phyloP scores from a whole-genome alignment of 2,113 vertebrate genomes.

The Nothoprocta pentlandii region DNA sequence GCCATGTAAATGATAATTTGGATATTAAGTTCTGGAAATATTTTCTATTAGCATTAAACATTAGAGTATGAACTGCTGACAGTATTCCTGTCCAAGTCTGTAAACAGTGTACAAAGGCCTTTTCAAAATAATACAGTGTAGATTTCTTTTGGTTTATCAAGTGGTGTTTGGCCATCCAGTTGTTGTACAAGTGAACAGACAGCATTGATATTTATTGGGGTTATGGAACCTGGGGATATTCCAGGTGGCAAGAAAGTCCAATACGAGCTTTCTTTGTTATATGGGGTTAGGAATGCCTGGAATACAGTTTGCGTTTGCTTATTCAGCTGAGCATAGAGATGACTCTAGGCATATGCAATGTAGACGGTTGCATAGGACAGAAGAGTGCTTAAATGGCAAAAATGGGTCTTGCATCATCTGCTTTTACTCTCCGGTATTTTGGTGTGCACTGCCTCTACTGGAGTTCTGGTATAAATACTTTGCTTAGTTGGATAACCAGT shows the following conservation, averaged over 20 bases:
- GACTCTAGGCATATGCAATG: neutral
- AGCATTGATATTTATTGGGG: neutral
- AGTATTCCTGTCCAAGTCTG: neutral
- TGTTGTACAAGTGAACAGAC: neutral
- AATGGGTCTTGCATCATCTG: neutral
- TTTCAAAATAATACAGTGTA: neutral
- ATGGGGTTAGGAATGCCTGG: neutral
- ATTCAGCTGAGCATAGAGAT: neutral
- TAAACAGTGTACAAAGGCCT: neutral
- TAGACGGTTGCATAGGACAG: neutral
- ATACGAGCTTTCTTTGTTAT: neutral
- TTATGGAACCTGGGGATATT: neutral
- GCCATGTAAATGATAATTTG: neutral
- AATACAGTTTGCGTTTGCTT: neutral
- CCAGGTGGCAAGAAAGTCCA: neutral
- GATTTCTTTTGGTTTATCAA: neutral
- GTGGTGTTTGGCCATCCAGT: too few relatives aligned
- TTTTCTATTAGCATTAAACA: neutral
- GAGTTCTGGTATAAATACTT: neutral
- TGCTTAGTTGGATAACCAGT: neutral
- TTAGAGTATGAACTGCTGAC: accelerated
- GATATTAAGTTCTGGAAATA: neutral
- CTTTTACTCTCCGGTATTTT: neutral
- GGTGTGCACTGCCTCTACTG: neutral
- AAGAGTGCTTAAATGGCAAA: neutral